Base-by-base conservation (phyloP, 2,888 invertebrate species). In the Parascotia fuliginaria region DNA sequence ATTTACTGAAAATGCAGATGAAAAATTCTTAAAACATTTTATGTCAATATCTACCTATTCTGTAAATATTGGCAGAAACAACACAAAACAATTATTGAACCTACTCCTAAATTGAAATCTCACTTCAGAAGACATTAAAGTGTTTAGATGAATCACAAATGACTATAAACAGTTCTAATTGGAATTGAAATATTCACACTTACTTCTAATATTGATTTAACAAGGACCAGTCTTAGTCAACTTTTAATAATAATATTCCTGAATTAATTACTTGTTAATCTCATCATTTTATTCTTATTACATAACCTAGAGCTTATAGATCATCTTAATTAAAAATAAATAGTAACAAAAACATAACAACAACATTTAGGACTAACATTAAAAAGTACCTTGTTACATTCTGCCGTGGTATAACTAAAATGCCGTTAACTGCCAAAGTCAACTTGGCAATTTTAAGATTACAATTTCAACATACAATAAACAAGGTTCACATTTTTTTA, bases 121-220 rank as follows among this genome's bases (percentile, higher is more conserved):
- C 60, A 55, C 38, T 52, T 50, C 51, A 37, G 43, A 41, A 43
- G 31, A 38, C 42, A 49, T 40, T 50, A 49, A 54, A 9, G 44
- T 53, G 41, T 45, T 28, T 39, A 27, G 43, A 57, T 43, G 72
- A 72, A 73, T 73, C 73, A 60, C 43, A 54, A 29, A 46, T 49
- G 59, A 62, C 60, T 59, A 56, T 29, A 34, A 27, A 24, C 29
- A 28, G 19, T 11, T 38, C 12, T 9, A 28, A 0, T 2, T 11
- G 6, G 9, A 37, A 2, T 0, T 14, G 29, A 13, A 43, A 12
- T 9, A 15, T 9, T n/a, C 15, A 33, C n/a, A 15, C 33, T 33
- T 33, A 33, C n/a, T 15, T 14, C 13, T 43, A 43, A 12, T 22
- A 12, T 38, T 12, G 3, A 37, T 14, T 37, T 37, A n/a, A 33